phyloP scores from a whole-genome alignment of 2,888 invertebrate species.

The Polydrusus tereticollis region DNA sequence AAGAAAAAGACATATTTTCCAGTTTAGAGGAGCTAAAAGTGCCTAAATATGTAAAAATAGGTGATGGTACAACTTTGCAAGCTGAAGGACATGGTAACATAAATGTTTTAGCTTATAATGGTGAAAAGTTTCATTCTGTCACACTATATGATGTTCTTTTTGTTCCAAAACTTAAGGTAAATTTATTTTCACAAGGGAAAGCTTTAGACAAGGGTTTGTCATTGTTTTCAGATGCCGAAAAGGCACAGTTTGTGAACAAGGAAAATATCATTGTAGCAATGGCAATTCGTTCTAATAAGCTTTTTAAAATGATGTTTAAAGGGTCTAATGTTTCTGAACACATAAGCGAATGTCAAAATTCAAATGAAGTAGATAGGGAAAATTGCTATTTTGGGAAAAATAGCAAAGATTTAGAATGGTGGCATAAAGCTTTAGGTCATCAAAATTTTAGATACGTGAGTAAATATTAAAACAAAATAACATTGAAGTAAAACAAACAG shows the following conservation, averaged over 20 bases:
- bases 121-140: slow-evolving; percentile 31
- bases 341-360: slow-evolving; percentile 2
- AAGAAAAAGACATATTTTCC: slow-evolving; percentile 30
- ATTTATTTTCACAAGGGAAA: slow-evolving; percentile 51
- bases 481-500: background rate
- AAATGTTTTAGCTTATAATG: slow-evolving; percentile 30
- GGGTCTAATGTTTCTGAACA: slow-evolving; percentile 15
- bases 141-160: slow-evolving; percentile 48
- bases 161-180: slow-evolving; percentile 49
- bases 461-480: background rate
- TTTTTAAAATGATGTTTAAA: slow-evolving; percentile 39
- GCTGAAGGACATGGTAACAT: slow-evolving; percentile 34
- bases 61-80: slow-evolving; percentile 29
- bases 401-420: slow-evolving; percentile 10
- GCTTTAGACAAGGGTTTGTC: slow-evolving; percentile 51
- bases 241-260: slow-evolving; percentile 38
- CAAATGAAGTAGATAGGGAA: no score
- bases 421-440: slow-evolving; percentile 43
- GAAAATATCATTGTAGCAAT: slow-evolving; percentile 20
- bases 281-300: slow-evolving; percentile 25
- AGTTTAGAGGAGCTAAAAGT: background rate
- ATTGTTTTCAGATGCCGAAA: slow-evolving; percentile 43
- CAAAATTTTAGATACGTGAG: slow-evolving; percentile 41
- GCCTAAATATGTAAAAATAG: slow-evolving; percentile 36
- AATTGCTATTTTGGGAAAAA: background rate